A percentile compares a stretch with the other conserved stretches of the same genome.
Conservation (phyloP, 1,140 invertebrate genomes). For the Pseudomyrmex cubaensis region DNA sequence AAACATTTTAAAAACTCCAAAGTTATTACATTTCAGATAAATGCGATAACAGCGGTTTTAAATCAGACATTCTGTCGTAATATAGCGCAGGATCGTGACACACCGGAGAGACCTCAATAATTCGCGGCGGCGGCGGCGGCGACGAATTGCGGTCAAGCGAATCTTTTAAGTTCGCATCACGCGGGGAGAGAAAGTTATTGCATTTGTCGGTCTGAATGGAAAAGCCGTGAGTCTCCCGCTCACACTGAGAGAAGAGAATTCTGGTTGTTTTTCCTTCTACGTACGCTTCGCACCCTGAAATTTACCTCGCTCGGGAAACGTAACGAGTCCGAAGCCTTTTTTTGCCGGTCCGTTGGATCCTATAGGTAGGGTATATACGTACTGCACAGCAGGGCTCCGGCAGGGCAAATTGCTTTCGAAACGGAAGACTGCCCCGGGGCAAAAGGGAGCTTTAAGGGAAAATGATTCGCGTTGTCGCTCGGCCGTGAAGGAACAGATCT, state of each 20-base stretch:
- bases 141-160: slow-evolving; percentile 57
- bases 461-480: slow-evolving; percentile 73
- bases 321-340: slow-evolving; percentile 69
- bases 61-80: slow-evolving; percentile 13
- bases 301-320: slow-evolving; percentile 63
- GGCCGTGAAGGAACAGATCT: slow-evolving; percentile 58
- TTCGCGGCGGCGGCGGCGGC: not conserved
- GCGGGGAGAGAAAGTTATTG: slow-evolving; percentile 25
- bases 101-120: slow-evolving; percentile 37
- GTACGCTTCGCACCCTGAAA: slow-evolving; percentile 55
- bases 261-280: slow-evolving; percentile 54
- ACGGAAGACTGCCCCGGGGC: slow-evolving; percentile 66
- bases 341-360: slow-evolving; percentile 63
- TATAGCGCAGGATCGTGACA: not conserved
- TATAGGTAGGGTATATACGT: slow-evolving; percentile 53
- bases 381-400: slow-evolving; percentile 10
- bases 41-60: not conserved
- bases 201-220: slow-evolving; percentile 31
- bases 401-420: slow-evolving; percentile 72
- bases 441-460: slow-evolving; percentile 71
- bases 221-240: slow-evolving; percentile 43
- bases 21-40: slow-evolving; percentile 5
- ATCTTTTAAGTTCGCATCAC: slow-evolving; percentile 39
- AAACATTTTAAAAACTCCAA: not conserved
- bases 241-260: slow-evolving; percentile 44